Conservation (phyloP, 2,797 vertebrate genomes). For the Sphenodon punctatus region DNA sequence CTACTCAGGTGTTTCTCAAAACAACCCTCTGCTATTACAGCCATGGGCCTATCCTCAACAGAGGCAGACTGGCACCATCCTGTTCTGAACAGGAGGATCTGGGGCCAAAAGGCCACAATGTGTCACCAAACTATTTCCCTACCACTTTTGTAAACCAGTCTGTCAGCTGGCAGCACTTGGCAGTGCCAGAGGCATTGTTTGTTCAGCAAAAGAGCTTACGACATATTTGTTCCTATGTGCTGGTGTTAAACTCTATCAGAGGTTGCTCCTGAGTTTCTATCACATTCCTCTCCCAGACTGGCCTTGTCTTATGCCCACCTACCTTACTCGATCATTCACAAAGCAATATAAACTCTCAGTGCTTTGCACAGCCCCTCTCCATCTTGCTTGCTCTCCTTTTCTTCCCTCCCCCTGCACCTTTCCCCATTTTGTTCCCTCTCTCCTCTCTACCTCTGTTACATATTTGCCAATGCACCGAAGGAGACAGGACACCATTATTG, state of each 20-base stretch:
- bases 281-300: neutral
- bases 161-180: neutral
- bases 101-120: neutral
- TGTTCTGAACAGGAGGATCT: neutral
- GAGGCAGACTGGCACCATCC: neutral
- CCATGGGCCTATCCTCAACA: neutral
- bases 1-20: conserved; percentile 25
- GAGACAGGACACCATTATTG: too few relatives aligned
- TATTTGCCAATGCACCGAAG: too few relatives aligned
- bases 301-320: neutral
- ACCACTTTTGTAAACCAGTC: neutral
- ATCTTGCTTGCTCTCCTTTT: neutral
- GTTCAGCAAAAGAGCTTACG: neutral
- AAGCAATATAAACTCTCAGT: neutral
- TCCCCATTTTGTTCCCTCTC: neutral
- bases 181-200: neutral
- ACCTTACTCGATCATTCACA: too few relatives aligned
- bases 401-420: neutral
- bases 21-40: conserved; percentile 1
- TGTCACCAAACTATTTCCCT: neutral
- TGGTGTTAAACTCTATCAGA: neutral
- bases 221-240: neutral
- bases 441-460: neutral
- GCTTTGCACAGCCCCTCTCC: neutral
- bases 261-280: neutral